Evolutionary conservation across 2,888 invertebrate genomes (phyloP), one percentile per base, ranked within the genome.

Genomic region (Plusia festucae): DNA sequence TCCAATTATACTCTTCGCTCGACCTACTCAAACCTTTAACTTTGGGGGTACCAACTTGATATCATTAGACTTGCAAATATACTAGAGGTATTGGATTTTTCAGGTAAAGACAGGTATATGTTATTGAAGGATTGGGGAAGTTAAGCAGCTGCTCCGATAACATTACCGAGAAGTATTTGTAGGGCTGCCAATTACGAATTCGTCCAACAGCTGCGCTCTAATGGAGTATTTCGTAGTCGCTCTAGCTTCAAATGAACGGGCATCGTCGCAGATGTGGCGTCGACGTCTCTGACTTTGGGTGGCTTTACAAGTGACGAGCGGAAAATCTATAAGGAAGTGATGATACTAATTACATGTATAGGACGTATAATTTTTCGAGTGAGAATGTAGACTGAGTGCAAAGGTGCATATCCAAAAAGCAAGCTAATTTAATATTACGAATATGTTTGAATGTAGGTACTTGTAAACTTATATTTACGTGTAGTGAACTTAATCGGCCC

Each of bases 161-260:
- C 73, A 84, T 81, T 82, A 73, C 74, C 68, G 76, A 80, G 82
- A 88, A 87, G 88, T 91, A 89, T 91, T 90, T 89, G 90, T 88
- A 86, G 86, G 86, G 77, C 74, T 84, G 84, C 90, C 88, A 90
- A 92, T 91, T 91, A 91, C 88, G 80, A 88, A 89, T 91, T 90
- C 87, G 86, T 81, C 83, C 83, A 83, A 87, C 93, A 91, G 90
- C 92, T 93, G 93, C 81, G 89, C 82, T 89, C 87, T 89, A 90
- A 92, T 90, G 87, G 90, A 91, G 91, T 90, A 91, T 91, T 91
- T 88, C 85, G 91, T 90, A 91, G 89, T 90, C 92, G 88, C 86
- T 92, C 89, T 92, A 90, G 91, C 90, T 92, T 90, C 87, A 93
- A 93, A 92, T 91, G 91, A 91, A 90, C 86, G 88, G 85, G 85